Conservation (phyloP, 2,888 invertebrate species). For the Thereva nobilitata region DNA sequence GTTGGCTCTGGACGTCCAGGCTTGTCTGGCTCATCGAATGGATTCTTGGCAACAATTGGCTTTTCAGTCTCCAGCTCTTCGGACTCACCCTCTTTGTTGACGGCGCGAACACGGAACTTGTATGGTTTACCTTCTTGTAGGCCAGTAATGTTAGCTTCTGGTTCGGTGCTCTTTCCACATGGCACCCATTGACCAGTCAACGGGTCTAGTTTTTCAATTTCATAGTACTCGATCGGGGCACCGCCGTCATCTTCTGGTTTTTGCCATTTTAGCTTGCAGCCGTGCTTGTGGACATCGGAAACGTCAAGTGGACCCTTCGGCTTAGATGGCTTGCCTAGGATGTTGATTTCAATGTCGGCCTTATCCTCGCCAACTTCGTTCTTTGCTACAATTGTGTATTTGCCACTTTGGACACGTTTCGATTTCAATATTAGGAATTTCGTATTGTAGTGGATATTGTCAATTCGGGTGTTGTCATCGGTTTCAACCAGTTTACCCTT, state of each 20-base stretch:
- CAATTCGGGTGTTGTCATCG: conserved; percentile 68
- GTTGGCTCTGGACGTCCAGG: conserved; percentile 87
- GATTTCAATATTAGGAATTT: conserved; percentile 85
- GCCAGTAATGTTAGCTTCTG: conserved; percentile 81
- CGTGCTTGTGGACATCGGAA: conserved; percentile 86
- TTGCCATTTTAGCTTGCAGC: conserved; percentile 89
- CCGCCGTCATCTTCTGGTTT: conserved; percentile 97
- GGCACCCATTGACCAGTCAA: conserved; percentile 92
- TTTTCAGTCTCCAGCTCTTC: conserved; percentile 94
- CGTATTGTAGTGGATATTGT: conserved; percentile 87
- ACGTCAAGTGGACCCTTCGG: conserved; percentile 88
- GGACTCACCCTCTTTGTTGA: conserved; percentile 97
- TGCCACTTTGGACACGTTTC: conserved; percentile 80
- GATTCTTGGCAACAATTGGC: conserved; percentile 97
- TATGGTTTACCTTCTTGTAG: conserved; percentile 95
- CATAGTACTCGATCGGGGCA: conserved; percentile 88
- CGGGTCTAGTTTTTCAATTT: conserved; percentile 94
- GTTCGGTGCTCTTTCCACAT: conserved; percentile 83
- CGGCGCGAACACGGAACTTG: conserved; percentile 96
- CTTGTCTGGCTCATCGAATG: conserved; percentile 93
- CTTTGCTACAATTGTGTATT: conserved; percentile 85
- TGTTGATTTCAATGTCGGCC: conserved; percentile 86
- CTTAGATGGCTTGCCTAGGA: conserved; percentile 78
- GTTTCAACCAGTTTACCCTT: conserved; percentile 71
- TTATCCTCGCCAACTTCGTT: conserved; percentile 93